These are phyloP conservation scores for Laterallus jamaicensis DNA, from an alignment of 2,113 vertebrate genomes.

Conservation along the genomic window DNA sequence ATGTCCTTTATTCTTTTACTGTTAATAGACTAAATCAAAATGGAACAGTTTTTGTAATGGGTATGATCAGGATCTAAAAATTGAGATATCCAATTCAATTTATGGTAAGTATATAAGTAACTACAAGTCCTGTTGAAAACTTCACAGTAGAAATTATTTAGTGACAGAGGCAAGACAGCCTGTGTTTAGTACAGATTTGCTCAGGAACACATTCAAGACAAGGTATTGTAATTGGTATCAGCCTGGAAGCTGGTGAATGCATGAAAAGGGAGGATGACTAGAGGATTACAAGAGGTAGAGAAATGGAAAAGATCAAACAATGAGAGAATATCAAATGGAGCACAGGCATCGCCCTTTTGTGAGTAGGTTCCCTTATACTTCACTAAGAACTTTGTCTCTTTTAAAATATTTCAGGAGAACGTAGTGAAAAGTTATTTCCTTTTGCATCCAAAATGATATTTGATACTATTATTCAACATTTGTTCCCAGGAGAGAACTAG, in stretches of 20 bases:
- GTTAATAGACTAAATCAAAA: not conserved
- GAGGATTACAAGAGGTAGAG: not conserved
- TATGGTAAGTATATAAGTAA: not conserved
- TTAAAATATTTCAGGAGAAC: not conserved
- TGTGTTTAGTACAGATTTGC: not conserved
- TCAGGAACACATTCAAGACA: not conserved
- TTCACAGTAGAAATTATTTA: not conserved
- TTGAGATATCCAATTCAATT: fast-evolving
- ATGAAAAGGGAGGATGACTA: not conserved
- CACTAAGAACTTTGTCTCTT: not conserved
- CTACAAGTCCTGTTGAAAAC: not conserved
- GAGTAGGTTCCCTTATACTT: not conserved
- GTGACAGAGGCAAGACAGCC: not conserved
- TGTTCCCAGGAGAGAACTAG: not conserved
- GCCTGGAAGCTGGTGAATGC: not conserved
- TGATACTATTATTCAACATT: not conserved
- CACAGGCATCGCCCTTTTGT: fast-evolving
- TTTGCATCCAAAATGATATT: not conserved
- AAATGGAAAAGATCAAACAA: not conserved
- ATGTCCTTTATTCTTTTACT: not conserved
- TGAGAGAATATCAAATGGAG: not conserved
- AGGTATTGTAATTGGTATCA: not conserved
- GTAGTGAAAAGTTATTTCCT: not conserved
- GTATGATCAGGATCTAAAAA: not conserved
- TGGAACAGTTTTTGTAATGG: not conserved